Conservation (phyloP, 2,888 invertebrate genomes). For the Phanerotoma sp. region DNA sequence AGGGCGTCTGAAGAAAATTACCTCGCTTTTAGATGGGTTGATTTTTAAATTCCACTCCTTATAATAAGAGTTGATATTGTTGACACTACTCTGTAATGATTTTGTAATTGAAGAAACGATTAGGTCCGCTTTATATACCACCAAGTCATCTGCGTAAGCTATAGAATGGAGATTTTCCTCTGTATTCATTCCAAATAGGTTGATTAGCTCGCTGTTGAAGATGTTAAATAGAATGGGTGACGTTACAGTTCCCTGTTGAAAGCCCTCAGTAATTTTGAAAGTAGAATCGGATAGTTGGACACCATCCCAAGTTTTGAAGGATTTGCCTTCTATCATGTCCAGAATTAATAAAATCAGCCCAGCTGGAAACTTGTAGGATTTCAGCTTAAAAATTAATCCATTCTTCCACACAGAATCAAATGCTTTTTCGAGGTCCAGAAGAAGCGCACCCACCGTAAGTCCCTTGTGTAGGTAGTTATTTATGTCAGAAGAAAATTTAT, state of each 20-base stretch:
- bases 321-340: slow-evolving; percentile 2
- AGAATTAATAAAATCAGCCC: neutral
- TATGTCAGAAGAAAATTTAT: slow-evolving; percentile 14
- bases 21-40: slow-evolving; percentile 9
- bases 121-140: neutral
- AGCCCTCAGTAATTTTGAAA: neutral
- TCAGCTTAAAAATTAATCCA: neutral
- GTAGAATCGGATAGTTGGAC: neutral
- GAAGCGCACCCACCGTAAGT: slow-evolving; percentile 9
- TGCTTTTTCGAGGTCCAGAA: slow-evolving; percentile 15
- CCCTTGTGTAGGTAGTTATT: neutral
- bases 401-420: slow-evolving; percentile 20
- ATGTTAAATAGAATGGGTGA: slow-evolving; percentile 6
- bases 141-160: slow-evolving; percentile 2
- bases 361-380: neutral
- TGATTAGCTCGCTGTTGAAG: neutral
- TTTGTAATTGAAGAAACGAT: neutral
- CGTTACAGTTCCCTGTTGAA: neutral
- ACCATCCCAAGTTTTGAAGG: slow-evolving; percentile 4
- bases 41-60: slow-evolving; percentile 11
- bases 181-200: neutral
- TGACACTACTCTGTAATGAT: neutral
- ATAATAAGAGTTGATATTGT: slow-evolving; percentile 9
- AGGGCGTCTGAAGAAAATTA: neutral
- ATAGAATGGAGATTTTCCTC: neutral